These are phyloP conservation scores for Brienomyrus longianalis DNA, from an alignment of 2,113 vertebrate genomes.

Conservation along the genomic window DNA sequence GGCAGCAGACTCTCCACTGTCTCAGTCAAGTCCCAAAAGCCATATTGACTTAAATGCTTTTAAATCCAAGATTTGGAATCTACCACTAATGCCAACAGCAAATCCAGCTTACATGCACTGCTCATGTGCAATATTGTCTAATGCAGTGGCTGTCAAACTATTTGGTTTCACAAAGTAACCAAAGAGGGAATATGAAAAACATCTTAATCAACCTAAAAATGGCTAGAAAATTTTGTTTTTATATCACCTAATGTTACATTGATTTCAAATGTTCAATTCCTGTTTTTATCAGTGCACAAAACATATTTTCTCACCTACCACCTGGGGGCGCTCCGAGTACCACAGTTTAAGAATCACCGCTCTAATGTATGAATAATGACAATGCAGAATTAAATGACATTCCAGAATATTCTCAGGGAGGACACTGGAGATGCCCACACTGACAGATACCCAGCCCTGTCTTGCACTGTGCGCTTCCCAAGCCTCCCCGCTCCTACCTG, in stretches of 20 bases:
- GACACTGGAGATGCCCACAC: background rate
- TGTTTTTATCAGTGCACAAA: background rate
- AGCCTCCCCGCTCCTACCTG: constrained; percentile 50
- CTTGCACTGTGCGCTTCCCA: background rate
- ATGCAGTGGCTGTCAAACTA: background rate
- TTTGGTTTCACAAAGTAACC: background rate
- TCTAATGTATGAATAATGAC: background rate
- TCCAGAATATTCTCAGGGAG: background rate
- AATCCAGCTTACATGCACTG: background rate
- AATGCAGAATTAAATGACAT: background rate
- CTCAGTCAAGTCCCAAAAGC: background rate
- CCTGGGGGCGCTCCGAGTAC: background rate
- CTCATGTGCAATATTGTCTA: background rate
- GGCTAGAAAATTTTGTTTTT: background rate
- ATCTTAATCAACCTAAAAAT: background rate
- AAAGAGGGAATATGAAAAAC: background rate
- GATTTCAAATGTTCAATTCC: background rate
- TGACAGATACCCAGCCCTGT: background rate
- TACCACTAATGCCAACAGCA: background rate
- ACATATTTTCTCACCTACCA: background rate
- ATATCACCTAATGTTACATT: background rate
- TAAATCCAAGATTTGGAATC: background rate
- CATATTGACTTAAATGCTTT: background rate
- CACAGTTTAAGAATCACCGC: background rate
- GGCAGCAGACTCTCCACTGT: background rate